A percentile compares a stretch with the other conserved stretches of the same genome.
Evolutionary conservation across 2,797 vertebrate genomes (phyloP).

Genomic region (Luscinia luscinia): DNA sequence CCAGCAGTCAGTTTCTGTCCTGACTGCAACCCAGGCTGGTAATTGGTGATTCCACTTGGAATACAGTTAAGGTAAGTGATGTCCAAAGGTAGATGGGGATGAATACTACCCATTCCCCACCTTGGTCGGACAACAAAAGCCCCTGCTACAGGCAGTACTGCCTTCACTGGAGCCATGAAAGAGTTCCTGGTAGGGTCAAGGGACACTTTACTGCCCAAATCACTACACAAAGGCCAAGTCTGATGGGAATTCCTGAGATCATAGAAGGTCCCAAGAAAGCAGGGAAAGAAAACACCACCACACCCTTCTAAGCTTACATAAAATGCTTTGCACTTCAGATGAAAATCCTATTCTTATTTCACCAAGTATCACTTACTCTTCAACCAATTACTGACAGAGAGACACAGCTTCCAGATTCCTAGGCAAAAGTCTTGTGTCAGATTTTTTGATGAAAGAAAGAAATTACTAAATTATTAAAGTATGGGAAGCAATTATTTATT

Average conservation of each 20-base stretch:
- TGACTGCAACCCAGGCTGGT: too few relatives aligned
- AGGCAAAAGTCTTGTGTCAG: neutral
- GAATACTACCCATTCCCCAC: neutral
- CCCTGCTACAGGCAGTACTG: neutral
- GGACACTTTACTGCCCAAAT: neutral
- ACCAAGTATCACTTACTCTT: neutral
- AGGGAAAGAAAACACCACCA: neutral
- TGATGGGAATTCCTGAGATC: neutral
- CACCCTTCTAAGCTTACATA: neutral
- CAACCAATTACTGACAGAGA: neutral
- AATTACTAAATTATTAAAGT: neutral
- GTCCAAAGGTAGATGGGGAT: neutral
- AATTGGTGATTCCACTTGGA: neutral
- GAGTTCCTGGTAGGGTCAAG: neutral
- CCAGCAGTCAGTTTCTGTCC: neutral
- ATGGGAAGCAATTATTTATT: neutral
- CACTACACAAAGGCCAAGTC: neutral
- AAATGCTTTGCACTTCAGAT: neutral
- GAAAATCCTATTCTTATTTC: neutral
- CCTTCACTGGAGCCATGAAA: rapidly evolving
- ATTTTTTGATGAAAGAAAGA: neutral
- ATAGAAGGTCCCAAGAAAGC: neutral
- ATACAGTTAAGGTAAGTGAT: neutral
- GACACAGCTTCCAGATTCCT: neutral
- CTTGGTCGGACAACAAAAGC: neutral